phyloP scores from a whole-genome alignment of 2,113 vertebrate genomes.

The Tor tambroides region DNA sequence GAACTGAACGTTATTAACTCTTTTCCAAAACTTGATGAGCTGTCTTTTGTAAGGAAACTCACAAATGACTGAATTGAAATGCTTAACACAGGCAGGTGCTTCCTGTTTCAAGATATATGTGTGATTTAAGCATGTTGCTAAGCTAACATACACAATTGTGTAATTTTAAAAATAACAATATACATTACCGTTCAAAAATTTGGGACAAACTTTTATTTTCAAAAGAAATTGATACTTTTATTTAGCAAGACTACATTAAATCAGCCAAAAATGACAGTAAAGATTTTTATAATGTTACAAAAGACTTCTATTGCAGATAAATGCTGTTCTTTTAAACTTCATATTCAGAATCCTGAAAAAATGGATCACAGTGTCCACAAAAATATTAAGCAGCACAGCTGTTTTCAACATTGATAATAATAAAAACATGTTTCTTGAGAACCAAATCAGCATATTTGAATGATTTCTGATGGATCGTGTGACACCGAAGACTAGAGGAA shows the following conservation, averaged over 20 bases:
- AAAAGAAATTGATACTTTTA: neutral
- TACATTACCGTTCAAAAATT: neutral
- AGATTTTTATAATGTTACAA: no score
- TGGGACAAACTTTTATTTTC: neutral
- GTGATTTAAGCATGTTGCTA: neutral
- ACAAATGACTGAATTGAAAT: no score
- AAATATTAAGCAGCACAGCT: neutral
- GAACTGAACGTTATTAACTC: neutral
- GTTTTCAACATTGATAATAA: neutral
- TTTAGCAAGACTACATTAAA: neutral
- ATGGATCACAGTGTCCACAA: neutral
- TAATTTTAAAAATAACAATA: no score
- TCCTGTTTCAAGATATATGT: neutral
- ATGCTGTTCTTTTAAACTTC: neutral
- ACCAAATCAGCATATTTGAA: neutral
- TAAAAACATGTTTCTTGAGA: neutral
- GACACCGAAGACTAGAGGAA: neutral
- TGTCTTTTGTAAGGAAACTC: neutral
- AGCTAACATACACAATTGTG: neutral
- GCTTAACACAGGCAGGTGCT: no score
- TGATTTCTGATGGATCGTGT: neutral
- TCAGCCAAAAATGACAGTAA: no score
- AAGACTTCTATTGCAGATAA: no score
- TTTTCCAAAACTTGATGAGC: neutral
- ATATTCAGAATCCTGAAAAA: neutral